Base-by-base conservation (phyloP, 2,113 vertebrate genomes). In the Cricetomys ansorgei region DNA sequence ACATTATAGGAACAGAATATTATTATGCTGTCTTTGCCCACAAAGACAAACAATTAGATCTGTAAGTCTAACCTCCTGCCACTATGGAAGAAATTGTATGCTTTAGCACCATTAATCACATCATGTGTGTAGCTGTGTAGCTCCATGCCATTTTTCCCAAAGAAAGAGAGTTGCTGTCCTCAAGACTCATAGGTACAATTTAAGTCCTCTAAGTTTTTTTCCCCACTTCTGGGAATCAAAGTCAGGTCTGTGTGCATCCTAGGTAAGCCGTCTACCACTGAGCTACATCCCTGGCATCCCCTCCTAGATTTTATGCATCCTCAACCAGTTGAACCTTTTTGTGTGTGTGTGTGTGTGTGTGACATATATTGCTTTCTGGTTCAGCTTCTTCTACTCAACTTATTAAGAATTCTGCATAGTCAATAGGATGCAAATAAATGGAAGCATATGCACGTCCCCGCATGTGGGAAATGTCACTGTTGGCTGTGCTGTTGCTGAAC, bases 361-460 rank as follows among this genome's bases (percentile, higher is more conserved):
- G n/a, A 1, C 55, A 43, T 85, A 9, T 59, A 76, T 87, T 91
- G 62, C 65, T 72, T n/a, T 95, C 87, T 81, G 87, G 57, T 50
- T 83, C 21, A 1, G 64, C 84, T 27, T 55, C 69, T 85, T 90
- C 79, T 29, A 23, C 79, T 55, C 84, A 80, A 77, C 65, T 96
- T 94, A 55, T 95, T 91, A 64, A 80, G 86, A 84, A 95, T 95
- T 90, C 85, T 85, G 75, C 53, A 72, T 62, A 90, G 70, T 86
- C 89, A 92, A 92, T 93, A 77, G 84, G 55, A 94, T 97, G 93
- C 88, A 96, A 92, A 94, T 95, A 93, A 91, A 88, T 85, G 94
- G 94, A 85, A 96, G 80, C 96, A 93, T 75, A 96, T 93, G 89
- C 75, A 89, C 69, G 53, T 80, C 89, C 69, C 88, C 1, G 31